Percentiles rank a stretch among this genome's conserved stretches.
These are phyloP conservation scores for Sparus aurata DNA, from an alignment of 2,797 vertebrate genomes.

Conservation along the genomic window DNA sequence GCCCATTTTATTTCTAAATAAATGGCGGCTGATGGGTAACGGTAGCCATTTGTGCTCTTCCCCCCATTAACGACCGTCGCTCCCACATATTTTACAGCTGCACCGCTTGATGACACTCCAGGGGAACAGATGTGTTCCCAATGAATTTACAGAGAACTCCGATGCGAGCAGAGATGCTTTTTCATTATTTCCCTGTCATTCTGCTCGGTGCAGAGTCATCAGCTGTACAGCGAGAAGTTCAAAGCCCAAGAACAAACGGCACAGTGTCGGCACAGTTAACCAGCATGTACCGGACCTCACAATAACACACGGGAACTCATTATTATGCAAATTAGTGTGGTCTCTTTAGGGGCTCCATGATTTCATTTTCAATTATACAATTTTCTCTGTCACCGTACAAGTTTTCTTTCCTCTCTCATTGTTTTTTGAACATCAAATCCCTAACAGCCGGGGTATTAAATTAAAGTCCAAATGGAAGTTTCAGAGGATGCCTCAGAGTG, in stretches of 20 bases:
- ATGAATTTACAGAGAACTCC: constrained; percentile 71
- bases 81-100: constrained; percentile 64
- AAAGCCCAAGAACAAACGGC: constrained; percentile 65
- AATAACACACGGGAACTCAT: constrained; percentile 77
- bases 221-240: constrained; percentile 68
- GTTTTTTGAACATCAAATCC: constrained; percentile 63
- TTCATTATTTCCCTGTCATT: constrained; percentile 79
- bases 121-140: constrained; percentile 70
- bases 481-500: constrained; percentile 47
- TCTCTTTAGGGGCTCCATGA: constrained; percentile 60
- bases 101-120: constrained; percentile 67
- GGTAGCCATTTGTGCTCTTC: constrained; percentile 60
- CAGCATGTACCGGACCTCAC: constrained; percentile 59
- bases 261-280: constrained; percentile 71
- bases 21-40: constrained; percentile 66
- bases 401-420: constrained; percentile 52
- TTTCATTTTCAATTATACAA: constrained; percentile 72
- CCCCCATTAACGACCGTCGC: constrained; percentile 52
- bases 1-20: constrained; percentile 65
- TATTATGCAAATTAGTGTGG: constrained; percentile 79
- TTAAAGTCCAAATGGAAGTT: constrained; percentile 65
- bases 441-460: constrained; percentile 52
- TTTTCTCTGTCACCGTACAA: constrained; percentile 58
- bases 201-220: constrained; percentile 71
- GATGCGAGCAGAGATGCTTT: constrained; percentile 60